A percentile compares a stretch with the other conserved stretches of the same genome.
These are phyloP conservation scores for Conopomorpha cramerella DNA, from an alignment of 1,140 invertebrate species.

Conservation along the genomic window DNA sequence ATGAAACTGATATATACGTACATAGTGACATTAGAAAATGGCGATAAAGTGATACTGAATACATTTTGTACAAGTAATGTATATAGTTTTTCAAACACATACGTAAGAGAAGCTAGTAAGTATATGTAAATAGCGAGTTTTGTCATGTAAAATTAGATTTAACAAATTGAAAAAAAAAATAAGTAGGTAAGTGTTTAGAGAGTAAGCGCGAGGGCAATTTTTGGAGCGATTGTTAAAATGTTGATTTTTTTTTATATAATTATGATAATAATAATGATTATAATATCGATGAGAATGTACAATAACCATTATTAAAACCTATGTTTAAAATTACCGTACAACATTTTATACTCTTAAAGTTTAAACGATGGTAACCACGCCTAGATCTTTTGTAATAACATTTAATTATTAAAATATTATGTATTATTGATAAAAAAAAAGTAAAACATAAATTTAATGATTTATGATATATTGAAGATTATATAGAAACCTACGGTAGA, in stretches of 20 bases:
- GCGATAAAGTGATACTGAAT: too few species aligned
- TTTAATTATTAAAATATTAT: too few species aligned
- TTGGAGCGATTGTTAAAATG: constrained; percentile 47
- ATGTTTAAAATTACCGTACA: constrained; percentile 52
- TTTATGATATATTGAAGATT: constrained; percentile 46
- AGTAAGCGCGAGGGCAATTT: constrained; percentile 44
- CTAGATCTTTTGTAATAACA: too few species aligned
- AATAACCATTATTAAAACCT: constrained; percentile 57
- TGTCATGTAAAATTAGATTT: constrained; percentile 50
- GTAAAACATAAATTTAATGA: too few species aligned
- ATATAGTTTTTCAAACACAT: too few species aligned
- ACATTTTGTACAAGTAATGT: too few species aligned
- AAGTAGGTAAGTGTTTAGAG: constrained; percentile 45
- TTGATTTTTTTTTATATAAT: constrained; percentile 50
- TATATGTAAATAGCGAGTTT: constrained; percentile 50
- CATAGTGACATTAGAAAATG: too few species aligned
- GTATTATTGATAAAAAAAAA: too few species aligned
- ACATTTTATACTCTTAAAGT: constrained; percentile 53
- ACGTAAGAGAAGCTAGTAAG: constrained; percentile 49
- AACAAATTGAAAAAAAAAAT: constrained; percentile 46
- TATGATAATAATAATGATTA: constrained; percentile 29
- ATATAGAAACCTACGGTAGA: constrained; percentile 49
- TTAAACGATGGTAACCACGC: constrained; percentile 33
- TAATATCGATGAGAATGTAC: constrained; percentile 53
- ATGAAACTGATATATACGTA: too few species aligned